phyloP scores from a whole-genome alignment of 2,797 vertebrate species.

The Myotis findleyi region DNA sequence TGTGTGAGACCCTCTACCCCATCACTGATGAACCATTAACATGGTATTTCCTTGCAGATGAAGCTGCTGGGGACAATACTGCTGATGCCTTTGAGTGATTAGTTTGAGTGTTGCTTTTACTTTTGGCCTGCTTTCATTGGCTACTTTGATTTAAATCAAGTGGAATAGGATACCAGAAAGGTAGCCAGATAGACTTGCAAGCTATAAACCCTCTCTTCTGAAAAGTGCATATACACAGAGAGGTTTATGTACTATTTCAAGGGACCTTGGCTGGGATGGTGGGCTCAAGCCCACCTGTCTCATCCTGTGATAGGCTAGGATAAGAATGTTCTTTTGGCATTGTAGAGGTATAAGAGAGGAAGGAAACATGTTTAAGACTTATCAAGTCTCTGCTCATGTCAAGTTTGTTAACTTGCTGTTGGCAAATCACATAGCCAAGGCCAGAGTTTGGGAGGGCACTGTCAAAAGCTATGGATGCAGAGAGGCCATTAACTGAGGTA shows the following conservation, averaged over 20 bases:
- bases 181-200: not conserved
- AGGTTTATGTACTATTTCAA: not conserved
- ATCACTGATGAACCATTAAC: not conserved
- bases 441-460: not conserved
- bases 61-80: not conserved
- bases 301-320: slow-evolving; percentile 30
- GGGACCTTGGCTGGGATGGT: not conserved
- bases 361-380: not conserved
- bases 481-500: not conserved
- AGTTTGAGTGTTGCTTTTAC: not conserved
- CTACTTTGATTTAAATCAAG: not conserved
- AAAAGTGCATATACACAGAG: not conserved
- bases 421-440: not conserved
- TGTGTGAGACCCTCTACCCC: not conserved
- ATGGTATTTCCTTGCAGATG: not conserved
- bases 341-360: not conserved
- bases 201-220: not conserved
- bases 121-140: not conserved
- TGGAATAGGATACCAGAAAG: not conserved
- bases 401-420: not conserved
- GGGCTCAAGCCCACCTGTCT: not conserved
- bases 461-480: not conserved
- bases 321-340: not conserved
- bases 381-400: not conserved
- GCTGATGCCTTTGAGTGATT: not conserved